Evolutionary conservation across 2,113 vertebrate genomes (phyloP).

Genomic region (Plecotus auritus): DNA sequence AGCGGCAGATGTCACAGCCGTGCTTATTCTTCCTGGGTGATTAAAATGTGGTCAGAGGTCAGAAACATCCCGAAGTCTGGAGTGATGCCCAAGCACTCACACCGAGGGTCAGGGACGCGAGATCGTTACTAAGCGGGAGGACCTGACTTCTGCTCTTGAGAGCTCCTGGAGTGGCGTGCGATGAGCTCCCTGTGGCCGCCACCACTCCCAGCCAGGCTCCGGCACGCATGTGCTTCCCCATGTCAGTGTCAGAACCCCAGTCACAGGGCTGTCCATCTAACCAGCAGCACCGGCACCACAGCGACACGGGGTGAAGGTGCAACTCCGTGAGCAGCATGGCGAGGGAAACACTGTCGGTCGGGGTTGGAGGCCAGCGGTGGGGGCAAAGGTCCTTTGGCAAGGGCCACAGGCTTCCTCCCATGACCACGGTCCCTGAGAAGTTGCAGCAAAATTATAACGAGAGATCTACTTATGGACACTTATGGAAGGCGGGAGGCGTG

Average conservation of each 20-base stretch:
- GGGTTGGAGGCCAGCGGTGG: background rate
- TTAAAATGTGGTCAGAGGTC: conserved; percentile 71
- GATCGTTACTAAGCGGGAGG: background rate
- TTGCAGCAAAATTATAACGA: background rate
- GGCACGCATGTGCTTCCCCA: background rate
- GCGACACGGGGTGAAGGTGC: background rate
- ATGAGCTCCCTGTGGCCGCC: background rate
- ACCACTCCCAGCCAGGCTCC: background rate
- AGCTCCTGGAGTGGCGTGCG: background rate
- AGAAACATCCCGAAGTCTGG: conserved; percentile 54
- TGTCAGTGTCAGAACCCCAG: background rate
- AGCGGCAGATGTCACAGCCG: conserved; percentile 91
- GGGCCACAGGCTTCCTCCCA: background rate
- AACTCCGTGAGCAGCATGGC: background rate
- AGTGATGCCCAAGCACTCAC: background rate
- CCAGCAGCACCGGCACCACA: background rate
- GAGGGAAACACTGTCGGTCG: background rate
- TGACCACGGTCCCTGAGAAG: background rate
- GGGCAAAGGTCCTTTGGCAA: background rate
- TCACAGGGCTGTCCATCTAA: background rate
- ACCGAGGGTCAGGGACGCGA: background rate
- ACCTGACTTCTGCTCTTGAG: background rate
- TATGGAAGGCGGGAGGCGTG: background rate
- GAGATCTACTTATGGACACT: background rate
- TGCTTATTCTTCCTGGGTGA: conserved; percentile 92